A percentile compares a stretch with the other conserved stretches of the same genome.
Conservation (phyloP, 2,113 vertebrate genomes). For the Eurystomus gularis region DNA sequence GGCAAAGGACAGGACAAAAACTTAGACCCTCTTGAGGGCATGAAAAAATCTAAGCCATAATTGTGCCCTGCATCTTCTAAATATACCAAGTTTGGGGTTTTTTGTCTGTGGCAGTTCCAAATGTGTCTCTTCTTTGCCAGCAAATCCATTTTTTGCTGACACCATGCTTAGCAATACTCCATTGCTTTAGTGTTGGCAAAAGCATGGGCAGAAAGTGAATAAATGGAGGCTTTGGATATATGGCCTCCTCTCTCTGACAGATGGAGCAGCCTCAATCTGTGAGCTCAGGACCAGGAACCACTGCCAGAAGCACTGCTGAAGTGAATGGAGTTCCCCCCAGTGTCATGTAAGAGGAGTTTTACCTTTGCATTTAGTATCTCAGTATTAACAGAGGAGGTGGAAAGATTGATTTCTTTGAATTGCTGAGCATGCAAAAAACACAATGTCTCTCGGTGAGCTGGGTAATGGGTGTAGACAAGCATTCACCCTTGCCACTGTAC, state of each 20-base stretch:
- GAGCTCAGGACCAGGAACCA: background rate
- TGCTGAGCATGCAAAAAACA: background rate
- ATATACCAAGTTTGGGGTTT: background rate
- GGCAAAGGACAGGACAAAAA: background rate
- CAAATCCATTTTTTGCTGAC: background rate
- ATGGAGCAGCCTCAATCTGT: background rate
- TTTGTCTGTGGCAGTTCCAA: background rate
- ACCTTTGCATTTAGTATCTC: background rate
- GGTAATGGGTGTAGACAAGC: background rate
- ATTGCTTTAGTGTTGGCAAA: background rate
- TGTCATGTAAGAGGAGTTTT: background rate
- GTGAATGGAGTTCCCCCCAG: rapidly evolving
- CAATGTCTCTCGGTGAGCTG: background rate
- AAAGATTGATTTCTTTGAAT: background rate
- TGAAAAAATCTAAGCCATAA: background rate
- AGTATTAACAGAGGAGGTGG: background rate
- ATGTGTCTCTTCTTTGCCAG: background rate
- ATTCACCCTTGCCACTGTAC: background rate
- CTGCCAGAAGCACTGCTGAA: background rate
- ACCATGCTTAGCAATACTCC: background rate
- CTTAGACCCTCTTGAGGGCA: no score
- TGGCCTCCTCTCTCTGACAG: background rate
- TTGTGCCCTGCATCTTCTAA: background rate
- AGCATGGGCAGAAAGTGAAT: background rate
- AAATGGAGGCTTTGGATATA: background rate